These are phyloP conservation scores for Caranx melampygus DNA, from an alignment of 2,113 vertebrate species.

Conservation along the genomic window DNA sequence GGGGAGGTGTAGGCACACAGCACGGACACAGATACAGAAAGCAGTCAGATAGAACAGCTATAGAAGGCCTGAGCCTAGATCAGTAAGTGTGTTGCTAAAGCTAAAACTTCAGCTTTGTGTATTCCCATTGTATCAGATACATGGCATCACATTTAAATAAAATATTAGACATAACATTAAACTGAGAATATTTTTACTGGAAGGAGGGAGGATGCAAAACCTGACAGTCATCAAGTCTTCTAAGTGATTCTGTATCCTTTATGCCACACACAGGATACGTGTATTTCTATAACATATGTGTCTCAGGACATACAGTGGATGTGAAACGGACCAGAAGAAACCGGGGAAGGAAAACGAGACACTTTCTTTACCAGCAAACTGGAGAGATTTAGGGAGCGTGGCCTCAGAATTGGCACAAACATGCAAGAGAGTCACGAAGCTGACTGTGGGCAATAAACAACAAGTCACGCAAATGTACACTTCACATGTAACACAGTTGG, in stretches of 20 bases:
- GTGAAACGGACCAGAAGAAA: constrained; percentile 61
- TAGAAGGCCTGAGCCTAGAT: not conserved
- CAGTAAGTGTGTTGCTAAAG: not conserved
- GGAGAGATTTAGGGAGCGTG: constrained; percentile 73
- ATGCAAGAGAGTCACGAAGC: constrained; percentile 76
- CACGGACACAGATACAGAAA: not conserved
- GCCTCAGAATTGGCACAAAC: constrained; percentile 80
- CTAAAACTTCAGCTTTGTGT: not conserved
- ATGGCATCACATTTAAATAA: not conserved
- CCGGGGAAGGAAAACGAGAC: constrained; percentile 54
- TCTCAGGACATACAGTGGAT: constrained; percentile 55
- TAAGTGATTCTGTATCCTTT: not conserved
- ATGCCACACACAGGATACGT: constrained; percentile 38
- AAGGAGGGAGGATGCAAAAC: not conserved
- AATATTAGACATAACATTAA: not conserved
- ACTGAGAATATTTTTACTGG: not conserved
- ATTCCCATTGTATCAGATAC: not conserved
- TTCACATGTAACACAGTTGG: constrained; percentile 78
- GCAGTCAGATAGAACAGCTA: not conserved
- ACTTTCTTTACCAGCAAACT: constrained; percentile 67
- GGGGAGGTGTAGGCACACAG: not conserved
- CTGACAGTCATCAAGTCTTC: not conserved
- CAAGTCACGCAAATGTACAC: constrained; percentile 80
- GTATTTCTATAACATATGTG: constrained; percentile 59
- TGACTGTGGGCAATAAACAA: constrained; percentile 81